phyloP scores from a whole-genome alignment of 2,113 vertebrate species.

The Echinops telfairi region DNA sequence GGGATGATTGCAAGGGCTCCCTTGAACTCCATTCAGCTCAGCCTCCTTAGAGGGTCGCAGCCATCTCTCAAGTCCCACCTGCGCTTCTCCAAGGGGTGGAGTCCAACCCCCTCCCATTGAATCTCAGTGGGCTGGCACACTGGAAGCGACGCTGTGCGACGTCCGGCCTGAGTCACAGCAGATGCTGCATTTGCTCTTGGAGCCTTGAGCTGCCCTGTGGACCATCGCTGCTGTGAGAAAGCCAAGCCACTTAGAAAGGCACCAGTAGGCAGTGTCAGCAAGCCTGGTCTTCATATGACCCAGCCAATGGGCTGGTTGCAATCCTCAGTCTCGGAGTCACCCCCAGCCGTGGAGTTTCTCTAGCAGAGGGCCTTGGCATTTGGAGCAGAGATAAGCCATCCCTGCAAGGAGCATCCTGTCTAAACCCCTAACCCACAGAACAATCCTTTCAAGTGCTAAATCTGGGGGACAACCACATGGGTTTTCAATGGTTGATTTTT shows the following conservation, averaged over 20 bases:
- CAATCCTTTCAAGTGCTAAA: not conserved
- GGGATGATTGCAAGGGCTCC: not conserved
- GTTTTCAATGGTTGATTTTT: not conserved
- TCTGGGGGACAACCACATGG: no score
- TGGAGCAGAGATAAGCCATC: not conserved
- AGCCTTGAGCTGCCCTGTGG: not conserved
- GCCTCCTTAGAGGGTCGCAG: not conserved
- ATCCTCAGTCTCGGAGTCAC: not conserved
- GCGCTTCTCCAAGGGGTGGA: not conserved
- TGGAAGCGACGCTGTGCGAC: not conserved
- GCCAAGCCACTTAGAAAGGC: not conserved
- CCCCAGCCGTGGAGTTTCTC: not conserved
- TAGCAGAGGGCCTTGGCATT: not conserved
- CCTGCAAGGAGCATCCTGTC: not conserved
- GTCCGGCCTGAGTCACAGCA: not conserved
- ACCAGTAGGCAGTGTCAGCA: accelerated
- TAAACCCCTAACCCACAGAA: slow-evolving; percentile 9
- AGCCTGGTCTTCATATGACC: not conserved
- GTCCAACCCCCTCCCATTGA: not conserved
- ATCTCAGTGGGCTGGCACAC: not conserved
- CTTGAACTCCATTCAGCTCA: not conserved
- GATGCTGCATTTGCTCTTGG: not conserved
- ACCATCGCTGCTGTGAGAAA: not conserved
- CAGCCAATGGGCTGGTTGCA: not conserved
- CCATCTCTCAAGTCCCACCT: not conserved